These are phyloP conservation scores for Lutjanus argentimaculatus DNA, from an alignment of 2,797 vertebrate genomes.

Conservation along the genomic window DNA sequence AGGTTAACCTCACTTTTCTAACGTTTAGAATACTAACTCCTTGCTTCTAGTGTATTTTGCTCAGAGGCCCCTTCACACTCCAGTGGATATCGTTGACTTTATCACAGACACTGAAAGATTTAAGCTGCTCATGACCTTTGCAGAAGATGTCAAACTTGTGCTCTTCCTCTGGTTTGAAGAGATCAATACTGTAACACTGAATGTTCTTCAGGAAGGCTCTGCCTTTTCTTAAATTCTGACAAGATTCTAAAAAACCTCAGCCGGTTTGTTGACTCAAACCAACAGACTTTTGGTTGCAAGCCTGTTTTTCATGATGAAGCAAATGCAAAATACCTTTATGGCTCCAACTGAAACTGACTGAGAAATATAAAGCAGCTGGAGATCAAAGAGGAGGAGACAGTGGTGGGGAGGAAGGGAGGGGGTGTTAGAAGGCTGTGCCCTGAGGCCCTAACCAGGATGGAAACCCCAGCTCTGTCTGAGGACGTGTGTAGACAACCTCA, in stretches of 20 bases:
- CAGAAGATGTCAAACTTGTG: slow-evolving; percentile 14
- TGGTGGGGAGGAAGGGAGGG: neutral
- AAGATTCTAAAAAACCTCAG: slow-evolving; percentile 1
- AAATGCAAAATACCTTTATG: slow-evolving; percentile 12
- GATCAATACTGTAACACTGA: slow-evolving; percentile 13
- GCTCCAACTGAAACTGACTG: neutral
- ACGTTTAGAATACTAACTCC: neutral
- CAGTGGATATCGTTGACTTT: slow-evolving; percentile 17
- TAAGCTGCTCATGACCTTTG: slow-evolving; percentile 45
- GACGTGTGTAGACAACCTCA: slow-evolving; percentile 48
- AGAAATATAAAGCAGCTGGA: slow-evolving; percentile 15
- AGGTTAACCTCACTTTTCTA: neutral
- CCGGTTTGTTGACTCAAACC: neutral
- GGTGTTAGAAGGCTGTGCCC: slow-evolving; percentile 12
- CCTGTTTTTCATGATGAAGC: neutral
- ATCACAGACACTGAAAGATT: slow-evolving; percentile 28
- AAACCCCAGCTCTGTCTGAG: slow-evolving; percentile 35
- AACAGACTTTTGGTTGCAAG: neutral
- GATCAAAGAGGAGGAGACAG: slow-evolving; percentile 22
- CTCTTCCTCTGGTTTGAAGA: slow-evolving; percentile 16
- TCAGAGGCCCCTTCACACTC: neutral
- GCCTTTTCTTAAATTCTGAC: slow-evolving; percentile 21
- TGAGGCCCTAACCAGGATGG: slow-evolving; percentile 29
- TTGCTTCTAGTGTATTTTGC: neutral
- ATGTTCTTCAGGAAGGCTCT: neutral